Evolutionary conservation across 2,797 vertebrate species (phyloP).

Genomic region (Salmo trutta): DNA sequence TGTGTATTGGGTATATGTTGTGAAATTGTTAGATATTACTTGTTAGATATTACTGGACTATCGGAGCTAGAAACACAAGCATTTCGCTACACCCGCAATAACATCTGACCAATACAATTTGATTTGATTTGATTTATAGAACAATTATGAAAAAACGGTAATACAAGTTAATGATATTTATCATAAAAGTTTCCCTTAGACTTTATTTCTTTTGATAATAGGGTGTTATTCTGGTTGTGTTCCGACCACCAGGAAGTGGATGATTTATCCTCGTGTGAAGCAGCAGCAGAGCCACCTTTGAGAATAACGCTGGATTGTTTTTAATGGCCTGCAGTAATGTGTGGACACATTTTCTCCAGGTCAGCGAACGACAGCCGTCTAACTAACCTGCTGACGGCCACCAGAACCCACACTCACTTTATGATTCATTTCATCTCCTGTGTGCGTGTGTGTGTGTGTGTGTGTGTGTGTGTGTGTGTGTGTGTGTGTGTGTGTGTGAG

Average conservation of each 20-base stretch:
- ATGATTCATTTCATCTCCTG: neutral
- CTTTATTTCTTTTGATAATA: neutral
- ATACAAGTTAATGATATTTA: no score
- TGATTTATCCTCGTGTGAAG: neutral
- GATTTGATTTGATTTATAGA: no score
- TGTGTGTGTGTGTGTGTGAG: no score
- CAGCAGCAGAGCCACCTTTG: neutral
- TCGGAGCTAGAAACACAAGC: no score
- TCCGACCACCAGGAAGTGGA: neutral
- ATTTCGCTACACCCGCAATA: no score
- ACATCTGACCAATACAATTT: no score
- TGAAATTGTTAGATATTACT: no score
- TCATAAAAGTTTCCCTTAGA: slow-evolving; percentile 41
- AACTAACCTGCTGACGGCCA: neutral
- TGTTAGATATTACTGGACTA: no score
- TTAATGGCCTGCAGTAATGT: neutral
- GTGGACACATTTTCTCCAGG: neutral
- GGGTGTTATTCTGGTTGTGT: neutral
- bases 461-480: no score
- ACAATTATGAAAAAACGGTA: no score
- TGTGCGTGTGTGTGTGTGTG: slow-evolving; percentile 28
- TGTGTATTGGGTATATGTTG: no score
- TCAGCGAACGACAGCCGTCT: neutral
- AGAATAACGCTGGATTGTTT: neutral
- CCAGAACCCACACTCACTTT: slow-evolving; percentile 5